These are phyloP conservation scores for Hippasteria phrygiana DNA, from an alignment of 53 echinoderm and acorn worm genomes.

Conservation along the genomic window DNA sequence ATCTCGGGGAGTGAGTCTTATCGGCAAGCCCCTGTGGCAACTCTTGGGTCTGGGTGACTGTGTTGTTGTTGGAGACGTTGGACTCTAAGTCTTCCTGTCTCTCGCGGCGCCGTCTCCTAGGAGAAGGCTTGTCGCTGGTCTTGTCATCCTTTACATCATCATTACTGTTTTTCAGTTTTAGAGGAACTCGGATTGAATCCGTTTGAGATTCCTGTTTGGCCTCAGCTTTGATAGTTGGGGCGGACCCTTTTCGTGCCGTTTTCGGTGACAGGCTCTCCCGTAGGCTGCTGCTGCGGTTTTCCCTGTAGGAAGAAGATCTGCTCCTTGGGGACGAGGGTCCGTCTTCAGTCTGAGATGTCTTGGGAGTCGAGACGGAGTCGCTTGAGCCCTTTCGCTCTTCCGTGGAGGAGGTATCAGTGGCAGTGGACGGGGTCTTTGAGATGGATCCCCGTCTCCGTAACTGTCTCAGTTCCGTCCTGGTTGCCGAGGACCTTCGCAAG, in stretches of 20 bases:
- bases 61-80: slow-evolving; percentile 37
- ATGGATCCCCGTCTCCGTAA: slow-evolving; percentile 3
- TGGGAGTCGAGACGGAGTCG: slow-evolving; percentile 13
- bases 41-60: not conserved
- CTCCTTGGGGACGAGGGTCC: slow-evolving; percentile 26
- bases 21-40: not conserved
- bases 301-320: slow-evolving; percentile 24
- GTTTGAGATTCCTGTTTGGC: not conserved
- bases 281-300: slow-evolving; percentile 45
- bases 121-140: not conserved
- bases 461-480: slow-evolving; percentile 16
- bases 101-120: slow-evolving; percentile 43
- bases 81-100: not conserved
- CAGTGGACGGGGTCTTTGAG: slow-evolving; percentile 7
- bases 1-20: slow-evolving; percentile 20
- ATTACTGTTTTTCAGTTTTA: not conserved
- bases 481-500: slow-evolving; percentile 36
- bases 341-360: slow-evolving; percentile 23
- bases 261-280: not conserved
- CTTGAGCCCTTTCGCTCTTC: slow-evolving; percentile 1
- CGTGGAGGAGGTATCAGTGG: slow-evolving; percentile 13
- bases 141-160: not conserved
- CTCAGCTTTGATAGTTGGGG: not conserved
- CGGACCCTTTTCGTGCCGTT: not conserved
- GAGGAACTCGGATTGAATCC: not conserved